phyloP scores from a whole-genome alignment of 2,888 invertebrate genomes.

The Melolontha melolontha region DNA sequence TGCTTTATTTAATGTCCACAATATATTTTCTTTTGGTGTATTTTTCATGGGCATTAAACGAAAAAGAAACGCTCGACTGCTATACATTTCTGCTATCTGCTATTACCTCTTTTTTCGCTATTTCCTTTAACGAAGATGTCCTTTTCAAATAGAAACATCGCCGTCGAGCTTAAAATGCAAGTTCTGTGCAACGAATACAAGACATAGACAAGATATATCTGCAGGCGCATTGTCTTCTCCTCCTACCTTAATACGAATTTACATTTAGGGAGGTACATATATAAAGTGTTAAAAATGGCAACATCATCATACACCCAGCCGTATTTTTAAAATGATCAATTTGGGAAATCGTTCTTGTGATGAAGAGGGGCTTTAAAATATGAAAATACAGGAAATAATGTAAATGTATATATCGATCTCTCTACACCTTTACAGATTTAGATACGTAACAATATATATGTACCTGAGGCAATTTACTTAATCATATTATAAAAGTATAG shows the following conservation, averaged over 20 bases:
- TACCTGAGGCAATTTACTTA: background rate
- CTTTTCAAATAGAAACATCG: conserved; percentile 20
- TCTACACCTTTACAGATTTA: conserved; percentile 1
- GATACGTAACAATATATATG: background rate
- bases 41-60: conserved; percentile 16
- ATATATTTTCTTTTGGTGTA: conserved; percentile 31
- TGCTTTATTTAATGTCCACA: conserved; percentile 30
- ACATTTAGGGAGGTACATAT: conserved; percentile 3
- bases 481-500: too few species aligned
- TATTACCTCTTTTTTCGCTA: conserved; percentile 5
- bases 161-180: conserved; percentile 3
- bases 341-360: conserved; percentile 55
- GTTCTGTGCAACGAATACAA: conserved; percentile 8
- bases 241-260: background rate
- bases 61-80: conserved; percentile 9
- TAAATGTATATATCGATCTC: conserved; percentile 48
- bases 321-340: conserved; percentile 40
- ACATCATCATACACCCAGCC: conserved; percentile 4
- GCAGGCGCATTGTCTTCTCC: conserved; percentile 12
- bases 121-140: conserved; percentile 15
- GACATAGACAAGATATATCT: conserved; percentile 6
- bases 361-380: conserved; percentile 52
- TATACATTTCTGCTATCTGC: conserved; percentile 24
- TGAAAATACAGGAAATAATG: conserved; percentile 52
- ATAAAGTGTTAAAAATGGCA: conserved; percentile 25